Evolutionary conservation across 92 coral and sea anemone genomes (phyloP).

Genomic region (Epizoanthus rinbou): DNA sequence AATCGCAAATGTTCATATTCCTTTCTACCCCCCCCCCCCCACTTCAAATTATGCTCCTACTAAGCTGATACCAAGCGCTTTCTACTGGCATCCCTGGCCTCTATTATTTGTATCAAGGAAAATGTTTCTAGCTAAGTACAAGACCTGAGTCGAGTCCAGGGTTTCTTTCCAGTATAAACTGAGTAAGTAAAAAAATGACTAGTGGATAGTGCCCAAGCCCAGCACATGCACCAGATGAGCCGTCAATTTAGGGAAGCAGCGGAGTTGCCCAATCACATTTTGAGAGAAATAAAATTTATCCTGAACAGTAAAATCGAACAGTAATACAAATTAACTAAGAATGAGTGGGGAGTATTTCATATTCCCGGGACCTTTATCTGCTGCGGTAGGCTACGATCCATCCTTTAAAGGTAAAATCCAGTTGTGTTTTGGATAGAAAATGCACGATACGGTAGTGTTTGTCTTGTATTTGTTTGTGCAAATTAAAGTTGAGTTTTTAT

Average conservation of each 20-base stretch:
- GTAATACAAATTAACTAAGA: neutral
- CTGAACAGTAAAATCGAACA: too few relatives aligned
- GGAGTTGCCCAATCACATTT: conserved; percentile 6
- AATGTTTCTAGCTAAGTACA: too few relatives aligned
- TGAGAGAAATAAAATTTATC: neutral
- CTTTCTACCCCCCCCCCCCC: too few relatives aligned
- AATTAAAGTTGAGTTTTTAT: too few relatives aligned
- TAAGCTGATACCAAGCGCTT: too few relatives aligned
- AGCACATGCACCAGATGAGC: neutral
- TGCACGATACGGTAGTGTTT: neutral
- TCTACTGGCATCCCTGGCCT: too few relatives aligned
- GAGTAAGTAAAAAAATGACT: too few relatives aligned
- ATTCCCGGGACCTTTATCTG: conserved; percentile 70
- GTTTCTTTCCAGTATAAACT: too few relatives aligned
- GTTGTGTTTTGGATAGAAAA: neutral
- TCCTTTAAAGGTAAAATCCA: conserved; percentile 74
- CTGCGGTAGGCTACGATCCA: conserved; percentile 88
- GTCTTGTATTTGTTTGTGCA: neutral
- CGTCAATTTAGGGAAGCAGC: neutral
- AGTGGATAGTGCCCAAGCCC: neutral
- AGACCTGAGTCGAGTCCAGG: too few relatives aligned
- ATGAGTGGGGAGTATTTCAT: conserved; percentile 66
- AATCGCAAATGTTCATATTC: too few relatives aligned
- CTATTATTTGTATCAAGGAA: too few relatives aligned
- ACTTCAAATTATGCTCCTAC: too few relatives aligned